Evolutionary conservation across 2,797 vertebrate species (phyloP).

Genomic region (Lithobates pipiens): DNA sequence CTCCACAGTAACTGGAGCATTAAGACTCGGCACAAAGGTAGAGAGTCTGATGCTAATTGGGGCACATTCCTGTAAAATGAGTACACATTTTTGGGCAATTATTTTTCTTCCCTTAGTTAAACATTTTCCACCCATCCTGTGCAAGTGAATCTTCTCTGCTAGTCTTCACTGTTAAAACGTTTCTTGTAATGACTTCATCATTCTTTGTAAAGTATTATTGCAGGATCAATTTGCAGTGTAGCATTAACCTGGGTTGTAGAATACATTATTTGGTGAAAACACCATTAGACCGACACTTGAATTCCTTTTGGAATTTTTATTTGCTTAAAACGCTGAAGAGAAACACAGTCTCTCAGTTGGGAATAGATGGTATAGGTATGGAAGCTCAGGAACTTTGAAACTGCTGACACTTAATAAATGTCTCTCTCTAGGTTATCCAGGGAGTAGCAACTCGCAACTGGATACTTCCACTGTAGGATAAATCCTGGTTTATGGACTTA

Average conservation of each 20-base stretch:
- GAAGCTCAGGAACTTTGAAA: too few species aligned
- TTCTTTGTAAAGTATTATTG: not conserved
- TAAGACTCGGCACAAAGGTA: slow-evolving; percentile 17
- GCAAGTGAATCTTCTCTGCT: not conserved
- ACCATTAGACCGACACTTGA: too few species aligned
- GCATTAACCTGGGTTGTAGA: not conserved
- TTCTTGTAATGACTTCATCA: not conserved
- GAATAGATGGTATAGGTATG: too few species aligned
- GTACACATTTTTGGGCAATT: slow-evolving; percentile 17
- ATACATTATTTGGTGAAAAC: not conserved
- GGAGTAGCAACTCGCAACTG: too few species aligned
- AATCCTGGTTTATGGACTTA: too few species aligned
- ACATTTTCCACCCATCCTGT: not conserved
- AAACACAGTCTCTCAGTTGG: too few species aligned
- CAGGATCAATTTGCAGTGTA: not conserved
- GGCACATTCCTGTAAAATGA: slow-evolving; percentile 41
- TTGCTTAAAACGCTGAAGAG: too few species aligned
- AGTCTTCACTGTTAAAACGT: not conserved
- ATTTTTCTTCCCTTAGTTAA: slow-evolving; percentile 28
- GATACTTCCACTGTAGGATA: too few species aligned
- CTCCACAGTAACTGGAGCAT: slow-evolving; percentile 45
- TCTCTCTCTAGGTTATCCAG: too few species aligned
- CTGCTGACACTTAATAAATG: too few species aligned
- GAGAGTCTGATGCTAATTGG: slow-evolving; percentile 30
- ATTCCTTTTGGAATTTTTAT: too few species aligned